phyloP scores from a whole-genome alignment of 2,113 vertebrate genomes.

The Callospermophilus lateralis region DNA sequence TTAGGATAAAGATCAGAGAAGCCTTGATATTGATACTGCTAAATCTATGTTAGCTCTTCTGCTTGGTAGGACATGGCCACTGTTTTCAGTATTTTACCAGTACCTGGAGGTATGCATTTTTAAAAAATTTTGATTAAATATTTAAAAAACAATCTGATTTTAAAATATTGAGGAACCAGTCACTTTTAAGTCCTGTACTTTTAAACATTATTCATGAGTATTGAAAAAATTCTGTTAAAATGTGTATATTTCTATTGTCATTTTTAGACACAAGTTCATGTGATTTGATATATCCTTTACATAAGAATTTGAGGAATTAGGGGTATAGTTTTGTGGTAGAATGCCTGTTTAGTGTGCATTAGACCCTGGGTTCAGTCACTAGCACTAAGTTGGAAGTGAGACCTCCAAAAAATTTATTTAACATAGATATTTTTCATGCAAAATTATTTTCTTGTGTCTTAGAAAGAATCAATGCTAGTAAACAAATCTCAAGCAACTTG shows the following conservation, averaged over 20 bases:
- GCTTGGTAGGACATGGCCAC: slow-evolving; percentile 95
- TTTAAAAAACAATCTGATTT: slow-evolving; percentile 19
- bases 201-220: not conserved
- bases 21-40: slow-evolving; percentile 97
- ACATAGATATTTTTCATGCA: not conserved
- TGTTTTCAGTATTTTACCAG: slow-evolving; percentile 96
- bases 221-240: slow-evolving; percentile 23
- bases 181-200: not conserved
- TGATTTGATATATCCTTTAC: not conserved
- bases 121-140: not conserved
- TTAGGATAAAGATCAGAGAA: slow-evolving; percentile 97
- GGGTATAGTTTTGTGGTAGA: not conserved
- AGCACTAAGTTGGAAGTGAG: not conserved
- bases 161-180: not conserved
- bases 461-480: not conserved
- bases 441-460: slow-evolving; percentile 24
- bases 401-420: not conserved
- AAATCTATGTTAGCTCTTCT: slow-evolving; percentile 97
- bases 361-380: not conserved
- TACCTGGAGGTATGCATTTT: slow-evolving; percentile 94
- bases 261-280: slow-evolving; percentile 2
- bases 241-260: not conserved
- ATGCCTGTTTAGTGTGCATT: not conserved
- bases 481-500: not conserved
- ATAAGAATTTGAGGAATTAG: not conserved